Conservation (phyloP, 2,888 invertebrate species). For the Phyllotreta cruciferae region DNA sequence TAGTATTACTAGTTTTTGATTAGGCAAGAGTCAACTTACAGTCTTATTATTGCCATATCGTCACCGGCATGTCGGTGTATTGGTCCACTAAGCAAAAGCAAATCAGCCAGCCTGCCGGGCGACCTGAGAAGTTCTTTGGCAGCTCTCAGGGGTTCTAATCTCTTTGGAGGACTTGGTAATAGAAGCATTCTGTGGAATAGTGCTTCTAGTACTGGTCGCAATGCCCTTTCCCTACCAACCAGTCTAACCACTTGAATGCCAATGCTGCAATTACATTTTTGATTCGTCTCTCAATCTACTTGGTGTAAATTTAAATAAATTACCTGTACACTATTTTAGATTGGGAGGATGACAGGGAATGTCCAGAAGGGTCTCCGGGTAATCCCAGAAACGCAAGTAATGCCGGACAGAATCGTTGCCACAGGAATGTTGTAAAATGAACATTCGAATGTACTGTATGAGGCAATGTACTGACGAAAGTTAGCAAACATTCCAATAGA, state of each 20-base stretch:
- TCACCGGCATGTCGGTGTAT: constrained; percentile 72
- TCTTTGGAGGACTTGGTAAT: constrained; percentile 84
- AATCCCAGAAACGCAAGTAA: constrained; percentile 87
- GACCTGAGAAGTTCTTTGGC: constrained; percentile 81
- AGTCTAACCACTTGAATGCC: constrained; percentile 87
- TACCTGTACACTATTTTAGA: constrained; percentile 90
- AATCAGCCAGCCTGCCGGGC: constrained; percentile 79
- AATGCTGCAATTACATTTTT: constrained; percentile 67
- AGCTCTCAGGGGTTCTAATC: constrained; percentile 85
- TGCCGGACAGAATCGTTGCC: constrained; percentile 93
- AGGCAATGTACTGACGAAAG: constrained; percentile 82
- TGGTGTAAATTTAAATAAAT: constrained; percentile 2
- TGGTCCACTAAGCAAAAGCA: constrained; percentile 67
- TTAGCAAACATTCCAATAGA: constrained; percentile 85
- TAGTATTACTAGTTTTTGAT: too few species aligned
- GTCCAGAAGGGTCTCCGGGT: constrained; percentile 79
- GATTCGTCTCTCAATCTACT: not conserved
- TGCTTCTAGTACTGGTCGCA: constrained; percentile 91
- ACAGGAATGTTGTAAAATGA: constrained; percentile 86
- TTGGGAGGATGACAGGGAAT: constrained; percentile 81
- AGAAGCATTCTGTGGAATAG: constrained; percentile 92
- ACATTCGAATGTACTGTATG: constrained; percentile 83
- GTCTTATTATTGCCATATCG: constrained; percentile 82
- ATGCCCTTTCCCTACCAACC: constrained; percentile 85
- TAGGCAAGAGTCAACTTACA: constrained; percentile 66